A percentile compares a stretch with the other conserved stretches of the same genome.
These are phyloP conservation scores for Sander vitreus DNA, from an alignment of 2,113 vertebrate species.

Conservation along the genomic window DNA sequence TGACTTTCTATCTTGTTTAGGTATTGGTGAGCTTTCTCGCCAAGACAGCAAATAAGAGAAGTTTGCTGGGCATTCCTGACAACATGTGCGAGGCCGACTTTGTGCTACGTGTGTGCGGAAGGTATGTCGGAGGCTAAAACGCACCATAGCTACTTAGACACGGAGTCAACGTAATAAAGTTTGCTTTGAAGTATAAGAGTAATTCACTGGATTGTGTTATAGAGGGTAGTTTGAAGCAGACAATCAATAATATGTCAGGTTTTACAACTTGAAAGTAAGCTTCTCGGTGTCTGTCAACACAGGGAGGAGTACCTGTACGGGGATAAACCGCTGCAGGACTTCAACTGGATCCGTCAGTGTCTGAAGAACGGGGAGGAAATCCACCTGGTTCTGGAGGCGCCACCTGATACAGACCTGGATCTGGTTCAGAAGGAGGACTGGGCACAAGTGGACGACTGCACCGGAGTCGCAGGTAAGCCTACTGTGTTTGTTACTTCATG, in stretches of 20 bases:
- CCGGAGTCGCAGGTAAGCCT: conserved; percentile 89
- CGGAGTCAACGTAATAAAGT: neutral
- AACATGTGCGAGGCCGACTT: conserved; percentile 89
- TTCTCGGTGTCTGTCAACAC: neutral
- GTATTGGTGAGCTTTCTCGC: conserved; percentile 87
- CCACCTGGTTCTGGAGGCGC: conserved; percentile 91
- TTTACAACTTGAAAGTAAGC: neutral
- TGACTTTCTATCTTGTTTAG: conserved; percentile 77
- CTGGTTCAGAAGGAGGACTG: conserved; percentile 95
- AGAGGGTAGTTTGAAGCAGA: neutral
- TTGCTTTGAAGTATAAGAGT: neutral
- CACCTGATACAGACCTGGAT: conserved; percentile 89
- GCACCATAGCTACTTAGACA: neutral
- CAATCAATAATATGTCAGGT: neutral
- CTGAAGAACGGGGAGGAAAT: conserved; percentile 96
- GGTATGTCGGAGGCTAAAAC: conserved; percentile 47
- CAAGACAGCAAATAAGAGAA: conserved; percentile 93
- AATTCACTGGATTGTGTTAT: neutral
- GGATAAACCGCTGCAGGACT: conserved; percentile 91
- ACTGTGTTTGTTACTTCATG: neutral
- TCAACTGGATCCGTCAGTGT: conserved; percentile 96
- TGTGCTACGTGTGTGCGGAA: conserved; percentile 94
- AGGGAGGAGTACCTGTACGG: conserved; percentile 95
- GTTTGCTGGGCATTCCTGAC: conserved; percentile 91
- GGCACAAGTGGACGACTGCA: conserved; percentile 97